Percentiles rank a stretch among this genome's conserved stretches.
phyloP scores from a whole-genome alignment of 2,888 invertebrate genomes.

The Digitonthophagus gazella region DNA sequence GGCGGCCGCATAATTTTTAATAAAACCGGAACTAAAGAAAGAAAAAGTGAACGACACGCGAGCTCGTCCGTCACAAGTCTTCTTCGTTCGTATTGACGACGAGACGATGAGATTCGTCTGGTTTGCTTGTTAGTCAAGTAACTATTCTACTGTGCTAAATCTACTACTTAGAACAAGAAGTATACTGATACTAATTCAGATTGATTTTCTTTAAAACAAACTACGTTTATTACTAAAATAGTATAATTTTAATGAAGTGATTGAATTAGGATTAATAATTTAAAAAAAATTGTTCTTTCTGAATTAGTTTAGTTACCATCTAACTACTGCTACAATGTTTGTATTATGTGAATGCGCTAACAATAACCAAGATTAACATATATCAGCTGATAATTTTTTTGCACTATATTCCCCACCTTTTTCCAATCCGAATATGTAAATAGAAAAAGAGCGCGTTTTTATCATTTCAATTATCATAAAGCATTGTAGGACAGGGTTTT shows the following conservation, averaged over 20 bases:
- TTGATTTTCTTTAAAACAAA: neutral
- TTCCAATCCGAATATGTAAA: too few species aligned
- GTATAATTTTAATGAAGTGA: too few species aligned
- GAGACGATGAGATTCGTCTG: neutral
- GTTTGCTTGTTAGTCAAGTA: slow-evolving; percentile 48
- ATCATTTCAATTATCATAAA: neutral
- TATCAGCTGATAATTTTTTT: neutral
- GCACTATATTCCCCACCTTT: slow-evolving; percentile 7
- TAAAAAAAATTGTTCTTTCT: neutral
- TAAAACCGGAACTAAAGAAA: too few species aligned
- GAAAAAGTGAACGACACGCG: too few species aligned
- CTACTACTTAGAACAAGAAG: slow-evolving; percentile 12
- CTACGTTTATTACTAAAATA: too few species aligned
- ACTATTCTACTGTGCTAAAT: slow-evolving; percentile 46
- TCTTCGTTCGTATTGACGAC: too few species aligned
- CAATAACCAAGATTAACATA: neutral
- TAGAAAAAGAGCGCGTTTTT: too few species aligned
- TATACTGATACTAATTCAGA: neutral
- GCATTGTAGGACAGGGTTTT: neutral
- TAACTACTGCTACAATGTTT: slow-evolving; percentile 9
- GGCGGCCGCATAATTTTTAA: neutral
- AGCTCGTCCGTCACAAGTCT: too few species aligned
- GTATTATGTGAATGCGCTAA: slow-evolving; percentile 8
- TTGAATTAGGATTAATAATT: too few species aligned
- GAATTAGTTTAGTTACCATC: slow-evolving; percentile 1